Conservation (phyloP, 2,113 vertebrate species). For the Eulacestoma nigropectus region DNA sequence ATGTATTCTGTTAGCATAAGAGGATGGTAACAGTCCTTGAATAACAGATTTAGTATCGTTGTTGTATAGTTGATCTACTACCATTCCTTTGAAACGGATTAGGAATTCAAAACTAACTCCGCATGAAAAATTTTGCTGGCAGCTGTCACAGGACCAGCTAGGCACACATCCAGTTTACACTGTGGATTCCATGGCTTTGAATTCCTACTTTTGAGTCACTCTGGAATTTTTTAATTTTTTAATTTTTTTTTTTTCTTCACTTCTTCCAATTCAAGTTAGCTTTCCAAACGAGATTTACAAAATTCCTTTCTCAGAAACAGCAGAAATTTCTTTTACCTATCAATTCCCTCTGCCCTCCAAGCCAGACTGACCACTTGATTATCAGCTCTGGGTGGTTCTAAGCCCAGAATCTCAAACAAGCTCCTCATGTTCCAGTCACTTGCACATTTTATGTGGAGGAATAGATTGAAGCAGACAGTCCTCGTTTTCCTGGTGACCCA, state of each 20-base stretch:
- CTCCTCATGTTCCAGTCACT: background rate
- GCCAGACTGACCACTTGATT: background rate
- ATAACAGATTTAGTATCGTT: background rate
- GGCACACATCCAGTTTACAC: background rate
- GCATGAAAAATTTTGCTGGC: background rate
- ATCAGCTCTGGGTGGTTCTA: background rate
- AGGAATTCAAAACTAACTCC: background rate
- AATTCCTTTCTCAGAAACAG: background rate
- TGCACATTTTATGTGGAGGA: background rate
- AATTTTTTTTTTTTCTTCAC: background rate
- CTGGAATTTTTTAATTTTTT: background rate
- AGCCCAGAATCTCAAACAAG: background rate
- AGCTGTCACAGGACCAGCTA: background rate
- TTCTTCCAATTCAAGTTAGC: background rate
- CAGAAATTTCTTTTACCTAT: background rate
- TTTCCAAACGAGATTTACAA: background rate
- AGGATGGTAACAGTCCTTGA: background rate
- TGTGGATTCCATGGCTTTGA: background rate
- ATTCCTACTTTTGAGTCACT: background rate
- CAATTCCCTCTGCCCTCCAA: background rate
- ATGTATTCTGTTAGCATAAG: background rate
- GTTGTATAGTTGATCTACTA: too few relatives aligned
- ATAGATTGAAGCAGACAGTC: slow-evolving; percentile 39
- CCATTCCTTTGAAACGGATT: background rate
- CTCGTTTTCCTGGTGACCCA: slow-evolving; percentile 48